Percentiles rank a stretch among this genome's conserved stretches.
Conservation (phyloP, 2,113 vertebrate genomes). For the Anser cygnoides region DNA sequence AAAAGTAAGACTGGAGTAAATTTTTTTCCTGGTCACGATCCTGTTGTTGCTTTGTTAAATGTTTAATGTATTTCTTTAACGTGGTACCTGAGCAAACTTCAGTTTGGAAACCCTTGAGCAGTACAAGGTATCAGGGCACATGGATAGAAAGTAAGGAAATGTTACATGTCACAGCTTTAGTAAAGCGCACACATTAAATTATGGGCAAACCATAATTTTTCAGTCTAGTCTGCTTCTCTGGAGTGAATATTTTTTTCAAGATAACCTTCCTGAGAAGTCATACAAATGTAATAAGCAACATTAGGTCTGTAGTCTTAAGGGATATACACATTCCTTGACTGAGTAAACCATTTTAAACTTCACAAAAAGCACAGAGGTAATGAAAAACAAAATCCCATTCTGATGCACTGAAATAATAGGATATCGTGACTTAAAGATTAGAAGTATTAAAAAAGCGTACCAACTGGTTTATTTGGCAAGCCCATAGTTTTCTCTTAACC, state of each 20-base stretch:
- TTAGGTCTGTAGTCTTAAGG: not conserved
- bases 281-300: not conserved
- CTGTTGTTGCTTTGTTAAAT: not conserved
- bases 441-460: not conserved
- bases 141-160: not conserved
- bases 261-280: not conserved
- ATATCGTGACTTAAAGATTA: not conserved
- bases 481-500: not conserved
- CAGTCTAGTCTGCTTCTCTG: not conserved
- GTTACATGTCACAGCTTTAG: not conserved
- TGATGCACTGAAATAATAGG: not conserved
- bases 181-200: not conserved
- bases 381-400: not conserved
- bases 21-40: not conserved
- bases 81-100: not conserved
- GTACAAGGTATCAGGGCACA: not conserved
- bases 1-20: not conserved
- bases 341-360: not conserved
- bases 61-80: not conserved
- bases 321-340: not conserved
- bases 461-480: not conserved
- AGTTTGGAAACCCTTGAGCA: not conserved
- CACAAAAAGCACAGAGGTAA: not conserved
- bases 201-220: not conserved
- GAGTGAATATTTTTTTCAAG: not conserved